phyloP scores from a whole-genome alignment of 2,797 vertebrate genomes.

The Pogonophryne albipinna region DNA sequence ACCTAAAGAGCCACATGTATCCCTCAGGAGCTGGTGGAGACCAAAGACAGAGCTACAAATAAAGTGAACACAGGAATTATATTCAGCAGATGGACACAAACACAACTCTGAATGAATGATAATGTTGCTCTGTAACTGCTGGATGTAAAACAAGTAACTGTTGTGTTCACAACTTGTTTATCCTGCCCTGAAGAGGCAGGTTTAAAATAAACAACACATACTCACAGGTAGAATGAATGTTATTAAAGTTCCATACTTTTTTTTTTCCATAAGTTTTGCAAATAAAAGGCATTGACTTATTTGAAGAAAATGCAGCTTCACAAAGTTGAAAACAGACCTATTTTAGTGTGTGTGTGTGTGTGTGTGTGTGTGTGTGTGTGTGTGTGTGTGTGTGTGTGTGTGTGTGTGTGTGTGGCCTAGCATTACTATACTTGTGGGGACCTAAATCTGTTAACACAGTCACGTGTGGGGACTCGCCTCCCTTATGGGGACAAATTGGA shows the following conservation, averaged over 20 bases:
- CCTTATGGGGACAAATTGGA: too few species aligned
- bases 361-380: too few species aligned
- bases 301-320: not conserved
- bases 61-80: too few species aligned
- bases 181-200: not conserved
- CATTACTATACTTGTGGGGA: too few species aligned
- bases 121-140: not conserved
- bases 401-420: too few species aligned
- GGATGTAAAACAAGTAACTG: not conserved
- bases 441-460: too few species aligned
- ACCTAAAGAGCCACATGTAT: not conserved
- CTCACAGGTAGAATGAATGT: not conserved
- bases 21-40: not conserved
- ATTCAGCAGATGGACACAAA: too few species aligned
- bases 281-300: not conserved
- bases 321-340: not conserved
- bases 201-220: not conserved
- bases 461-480: too few species aligned
- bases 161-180: not conserved
- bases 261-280: not conserved
- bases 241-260: not conserved
- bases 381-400: not conserved
- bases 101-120: too few species aligned
- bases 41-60: too few species aligned
- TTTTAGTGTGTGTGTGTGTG: not conserved